Conservation (phyloP, 2,797 vertebrate species). For the Peromyscus nudipes region DNA sequence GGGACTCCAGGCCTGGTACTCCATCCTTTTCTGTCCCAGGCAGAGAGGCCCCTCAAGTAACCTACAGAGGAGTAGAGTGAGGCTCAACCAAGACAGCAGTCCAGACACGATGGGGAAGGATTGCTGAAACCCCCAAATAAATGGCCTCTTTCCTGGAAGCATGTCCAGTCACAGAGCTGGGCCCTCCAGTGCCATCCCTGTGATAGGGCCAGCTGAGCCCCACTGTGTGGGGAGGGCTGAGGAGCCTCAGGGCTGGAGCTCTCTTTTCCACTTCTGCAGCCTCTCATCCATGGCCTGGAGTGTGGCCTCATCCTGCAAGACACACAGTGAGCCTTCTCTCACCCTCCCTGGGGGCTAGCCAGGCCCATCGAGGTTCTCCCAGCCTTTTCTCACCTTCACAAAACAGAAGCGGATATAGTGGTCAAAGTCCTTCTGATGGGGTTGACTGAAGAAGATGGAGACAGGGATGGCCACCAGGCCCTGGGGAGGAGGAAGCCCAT, state of each 20-base stretch:
- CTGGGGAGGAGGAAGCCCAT: slow-evolving; percentile 83
- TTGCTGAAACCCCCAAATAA: background rate
- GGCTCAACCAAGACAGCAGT: background rate
- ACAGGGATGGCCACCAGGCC: slow-evolving; percentile 94
- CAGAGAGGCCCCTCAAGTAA: background rate
- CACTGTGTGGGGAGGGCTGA: too few species aligned
- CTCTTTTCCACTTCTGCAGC: slow-evolving; percentile 90
- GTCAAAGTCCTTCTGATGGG: slow-evolving; percentile 91
- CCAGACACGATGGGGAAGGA: background rate
- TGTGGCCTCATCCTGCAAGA: slow-evolving; percentile 93
- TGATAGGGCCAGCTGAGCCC: background rate
- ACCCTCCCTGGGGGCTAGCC: background rate
- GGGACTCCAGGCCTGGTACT: background rate
- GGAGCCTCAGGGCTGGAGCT: slow-evolving; percentile 51
- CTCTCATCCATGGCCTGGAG: slow-evolving; percentile 93
- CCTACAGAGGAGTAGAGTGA: background rate
- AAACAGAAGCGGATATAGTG: slow-evolving; percentile 97
- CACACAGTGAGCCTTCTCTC: background rate
- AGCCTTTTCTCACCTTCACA: slow-evolving; percentile 91
- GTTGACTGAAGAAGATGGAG: slow-evolving; percentile 92
- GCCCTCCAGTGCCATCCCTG: too few species aligned
- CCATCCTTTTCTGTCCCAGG: background rate
- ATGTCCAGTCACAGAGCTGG: background rate
- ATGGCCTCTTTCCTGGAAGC: background rate
- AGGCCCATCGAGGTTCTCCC: background rate